These are phyloP conservation scores for Episyrphus balteatus DNA, from an alignment of 1,140 invertebrate species.

Conservation along the genomic window DNA sequence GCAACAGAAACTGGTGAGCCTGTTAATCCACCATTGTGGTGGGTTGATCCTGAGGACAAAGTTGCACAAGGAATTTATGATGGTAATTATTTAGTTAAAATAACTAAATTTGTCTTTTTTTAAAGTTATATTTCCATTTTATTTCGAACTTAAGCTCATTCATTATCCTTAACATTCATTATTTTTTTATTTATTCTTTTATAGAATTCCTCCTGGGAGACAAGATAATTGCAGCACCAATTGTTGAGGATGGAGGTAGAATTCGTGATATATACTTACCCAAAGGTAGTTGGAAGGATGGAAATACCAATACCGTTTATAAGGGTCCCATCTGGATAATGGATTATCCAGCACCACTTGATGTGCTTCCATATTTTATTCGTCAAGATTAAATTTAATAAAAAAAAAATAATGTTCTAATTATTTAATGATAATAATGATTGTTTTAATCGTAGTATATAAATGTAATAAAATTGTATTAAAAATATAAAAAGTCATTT, in stretches of 20 bases:
- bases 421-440: not conserved
- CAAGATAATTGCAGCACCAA: constrained; percentile 73
- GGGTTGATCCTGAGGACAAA: constrained; percentile 61
- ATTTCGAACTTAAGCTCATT: no score
- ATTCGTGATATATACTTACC: constrained; percentile 68
- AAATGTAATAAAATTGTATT: not conserved
- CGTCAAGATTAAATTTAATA: constrained; percentile 7
- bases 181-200: constrained; percentile 14
- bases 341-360: constrained; percentile 53
- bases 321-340: constrained; percentile 53
- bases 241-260: constrained; percentile 53
- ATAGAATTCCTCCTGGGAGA: constrained; percentile 76
- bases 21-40: constrained; percentile 85
- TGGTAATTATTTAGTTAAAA: constrained; percentile 44
- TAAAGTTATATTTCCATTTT: not conserved
- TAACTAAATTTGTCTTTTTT: not conserved
- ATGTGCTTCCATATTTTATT: constrained; percentile 53
- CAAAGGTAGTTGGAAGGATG: constrained; percentile 54
- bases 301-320: constrained; percentile 36
- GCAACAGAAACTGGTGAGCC: constrained; percentile 54
- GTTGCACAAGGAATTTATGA: constrained; percentile 54
- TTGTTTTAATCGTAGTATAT: not conserved
- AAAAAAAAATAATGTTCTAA: constrained; percentile 1
- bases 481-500: not conserved
- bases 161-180: not conserved